A percentile compares a stretch with the other conserved stretches of the same genome.
phyloP scores from a whole-genome alignment of 2,113 vertebrate species.

The Channa maculata region DNA sequence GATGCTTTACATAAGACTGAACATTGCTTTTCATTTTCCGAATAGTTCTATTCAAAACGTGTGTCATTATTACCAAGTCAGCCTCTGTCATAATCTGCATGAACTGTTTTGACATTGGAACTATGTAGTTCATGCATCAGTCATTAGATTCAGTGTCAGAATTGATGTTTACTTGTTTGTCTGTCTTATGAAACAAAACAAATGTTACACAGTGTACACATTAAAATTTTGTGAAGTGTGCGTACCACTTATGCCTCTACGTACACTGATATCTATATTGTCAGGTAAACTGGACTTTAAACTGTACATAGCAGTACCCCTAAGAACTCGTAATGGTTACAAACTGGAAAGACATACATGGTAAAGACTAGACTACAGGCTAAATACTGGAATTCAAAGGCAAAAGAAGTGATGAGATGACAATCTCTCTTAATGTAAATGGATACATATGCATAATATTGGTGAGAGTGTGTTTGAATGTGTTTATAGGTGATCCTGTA shows the following conservation, averaged over 20 bases:
- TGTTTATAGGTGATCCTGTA: constrained; percentile 62
- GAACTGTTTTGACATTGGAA: constrained; percentile 70
- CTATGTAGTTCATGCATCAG: constrained; percentile 41
- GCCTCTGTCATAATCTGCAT: constrained; percentile 72
- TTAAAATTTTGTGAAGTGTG: constrained; percentile 60
- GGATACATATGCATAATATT: constrained; percentile 79
- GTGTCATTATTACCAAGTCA: constrained; percentile 47
- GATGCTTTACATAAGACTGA: constrained; percentile 21
- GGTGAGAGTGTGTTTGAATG: constrained; percentile 67
- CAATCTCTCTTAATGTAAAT: constrained; percentile 84
- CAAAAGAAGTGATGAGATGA: constrained; percentile 76
- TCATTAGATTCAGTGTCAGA: constrained; percentile 64
- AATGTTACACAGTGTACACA: constrained; percentile 66
- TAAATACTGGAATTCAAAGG: constrained; percentile 51
- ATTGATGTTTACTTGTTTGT: constrained; percentile 70
- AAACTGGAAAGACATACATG: constrained; percentile 47
- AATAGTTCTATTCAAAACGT: constrained; percentile 32
- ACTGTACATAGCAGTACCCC: constrained; percentile 79
- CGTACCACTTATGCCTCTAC: constrained; percentile 45
- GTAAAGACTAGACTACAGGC: constrained; percentile 32
- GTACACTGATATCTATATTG: constrained; percentile 53
- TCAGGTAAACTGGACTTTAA: constrained; percentile 55
- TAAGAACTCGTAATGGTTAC: constrained; percentile 45
- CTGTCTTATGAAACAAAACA: constrained; percentile 63
- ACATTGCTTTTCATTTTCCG: constrained; percentile 7